These are phyloP conservation scores for Manis crassicaudata DNA, from an alignment of 2,797 vertebrate genomes.

Conservation along the genomic window DNA sequence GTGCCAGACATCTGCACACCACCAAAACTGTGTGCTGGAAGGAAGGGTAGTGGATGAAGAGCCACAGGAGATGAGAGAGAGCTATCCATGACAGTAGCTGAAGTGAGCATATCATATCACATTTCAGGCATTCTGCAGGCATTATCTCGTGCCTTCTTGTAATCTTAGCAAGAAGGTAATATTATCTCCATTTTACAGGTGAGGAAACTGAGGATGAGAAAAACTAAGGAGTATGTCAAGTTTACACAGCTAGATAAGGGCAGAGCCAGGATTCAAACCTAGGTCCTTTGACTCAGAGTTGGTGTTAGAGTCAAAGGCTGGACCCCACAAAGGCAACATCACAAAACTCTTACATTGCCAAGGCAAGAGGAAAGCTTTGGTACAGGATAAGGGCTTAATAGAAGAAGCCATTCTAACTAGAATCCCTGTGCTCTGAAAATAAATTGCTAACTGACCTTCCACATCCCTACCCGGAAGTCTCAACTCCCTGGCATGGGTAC, in stretches of 20 bases:
- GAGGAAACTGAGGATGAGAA: constrained; percentile 18
- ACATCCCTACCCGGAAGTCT: not conserved
- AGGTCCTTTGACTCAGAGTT: not conserved
- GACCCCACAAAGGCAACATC: not conserved
- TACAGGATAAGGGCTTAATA: not conserved
- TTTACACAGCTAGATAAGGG: not conserved
- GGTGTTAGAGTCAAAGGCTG: not conserved
- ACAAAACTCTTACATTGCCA: constrained; percentile 37
- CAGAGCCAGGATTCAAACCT: not conserved
- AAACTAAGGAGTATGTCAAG: constrained; percentile 3
- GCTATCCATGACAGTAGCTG: not conserved
- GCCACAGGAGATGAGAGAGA: not conserved
- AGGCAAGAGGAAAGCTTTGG: not conserved
- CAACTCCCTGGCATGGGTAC: not conserved
- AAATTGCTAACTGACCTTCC: not conserved
- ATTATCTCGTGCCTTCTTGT: not conserved
- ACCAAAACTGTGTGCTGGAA: not conserved
- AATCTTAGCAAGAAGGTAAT: not conserved
- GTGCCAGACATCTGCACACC: not conserved
- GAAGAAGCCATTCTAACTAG: not conserved
- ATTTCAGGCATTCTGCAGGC: not conserved
- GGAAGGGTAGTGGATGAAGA: not conserved
- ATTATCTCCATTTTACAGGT: not conserved
- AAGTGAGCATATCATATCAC: not conserved
- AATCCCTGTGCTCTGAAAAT: constrained; percentile 2